Percentiles rank a stretch among this genome's conserved stretches.
Conservation (phyloP, 1,140 invertebrate species). For the Onthophagus taurus region DNA sequence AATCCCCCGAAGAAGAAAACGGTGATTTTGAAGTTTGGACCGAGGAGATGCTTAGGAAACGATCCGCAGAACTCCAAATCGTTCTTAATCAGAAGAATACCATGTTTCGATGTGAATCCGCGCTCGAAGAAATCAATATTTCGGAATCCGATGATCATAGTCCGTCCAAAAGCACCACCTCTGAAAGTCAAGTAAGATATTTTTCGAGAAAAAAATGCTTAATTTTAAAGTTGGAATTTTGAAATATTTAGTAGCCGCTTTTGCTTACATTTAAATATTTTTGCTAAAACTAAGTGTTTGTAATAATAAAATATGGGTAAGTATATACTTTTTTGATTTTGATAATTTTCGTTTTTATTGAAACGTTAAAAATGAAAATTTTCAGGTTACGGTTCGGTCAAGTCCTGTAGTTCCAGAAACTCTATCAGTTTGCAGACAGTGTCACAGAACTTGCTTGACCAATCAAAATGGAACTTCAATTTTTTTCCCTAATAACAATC, state of each 20-base stretch:
- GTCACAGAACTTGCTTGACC: conserved; percentile 60
- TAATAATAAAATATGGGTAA: neutral
- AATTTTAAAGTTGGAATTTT: too few relatives aligned
- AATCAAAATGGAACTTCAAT: conserved; percentile 24
- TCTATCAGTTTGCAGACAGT: conserved; percentile 55
- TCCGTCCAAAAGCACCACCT: conserved; percentile 59
- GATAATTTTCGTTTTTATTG: too few relatives aligned
- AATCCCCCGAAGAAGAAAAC: conserved; percentile 35
- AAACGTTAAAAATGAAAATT: neutral
- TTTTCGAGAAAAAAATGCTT: too few relatives aligned
- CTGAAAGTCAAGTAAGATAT: conserved; percentile 55
- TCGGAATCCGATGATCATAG: conserved; percentile 50
- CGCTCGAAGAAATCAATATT: conserved; percentile 35
- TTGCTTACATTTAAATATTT: neutral
- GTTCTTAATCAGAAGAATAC: conserved; percentile 32
- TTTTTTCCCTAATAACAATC: conserved; percentile 8
- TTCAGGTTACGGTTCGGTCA: conserved; percentile 56
- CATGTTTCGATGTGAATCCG: conserved; percentile 34
- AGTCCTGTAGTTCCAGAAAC: conserved; percentile 54
- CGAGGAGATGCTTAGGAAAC: conserved; percentile 52
- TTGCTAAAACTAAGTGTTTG: neutral
- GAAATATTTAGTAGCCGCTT: neutral
- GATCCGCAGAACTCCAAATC: conserved; percentile 54
- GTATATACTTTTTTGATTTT: neutral
- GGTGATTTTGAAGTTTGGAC: conserved; percentile 59